Base-by-base conservation (phyloP, 2,113 vertebrate species). In the Chelonoidis abingdonii region DNA sequence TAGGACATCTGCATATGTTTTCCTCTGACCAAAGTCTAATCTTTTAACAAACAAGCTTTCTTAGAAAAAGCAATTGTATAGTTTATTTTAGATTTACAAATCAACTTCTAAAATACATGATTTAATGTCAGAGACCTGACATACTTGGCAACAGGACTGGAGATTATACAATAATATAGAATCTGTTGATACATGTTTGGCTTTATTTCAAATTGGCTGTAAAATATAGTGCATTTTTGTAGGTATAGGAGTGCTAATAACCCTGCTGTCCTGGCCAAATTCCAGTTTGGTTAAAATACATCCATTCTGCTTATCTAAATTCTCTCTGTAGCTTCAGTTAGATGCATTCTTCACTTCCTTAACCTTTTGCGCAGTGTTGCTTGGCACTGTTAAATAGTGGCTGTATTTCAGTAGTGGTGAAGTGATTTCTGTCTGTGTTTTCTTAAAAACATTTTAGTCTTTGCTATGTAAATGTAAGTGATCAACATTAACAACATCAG, bases 41-140 rank as follows among this genome's bases (percentile, higher is more conserved):
- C 10, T 92, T 81, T 35, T 56, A 85, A n/a, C 83, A 94, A 96
- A 92, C 92, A 72, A 0, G 0, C 41, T n/a, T 2, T 90, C 50
- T 22, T 79, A 24, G 38, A 96, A 87, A 78, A 94, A 93, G 35
- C 31, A 92, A 87, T 38, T 87, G 35, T 86, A 79, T 72, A 82
- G 84, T 88, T 95, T 91, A 35, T 35, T 93, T 90, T 72, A 79
- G 54, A 79, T 92, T 88, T 90, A 93, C 75, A 87, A 88, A 87
- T 85, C 38, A 75, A 19, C 10, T 57, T 3, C 76, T 89, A 89
- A 53, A 89, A 92, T 41, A 91, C 41, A 19, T 83, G 19, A 78
- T 87, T 95, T 89, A 80, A 89, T 92, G 87, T 38, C 41, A 86
- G 62, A 84, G 12, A 89, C 35, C 27, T 92, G 82, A 89, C 76